Conservation (phyloP, 2,797 vertebrate genomes). For the Ibycter americanus region DNA sequence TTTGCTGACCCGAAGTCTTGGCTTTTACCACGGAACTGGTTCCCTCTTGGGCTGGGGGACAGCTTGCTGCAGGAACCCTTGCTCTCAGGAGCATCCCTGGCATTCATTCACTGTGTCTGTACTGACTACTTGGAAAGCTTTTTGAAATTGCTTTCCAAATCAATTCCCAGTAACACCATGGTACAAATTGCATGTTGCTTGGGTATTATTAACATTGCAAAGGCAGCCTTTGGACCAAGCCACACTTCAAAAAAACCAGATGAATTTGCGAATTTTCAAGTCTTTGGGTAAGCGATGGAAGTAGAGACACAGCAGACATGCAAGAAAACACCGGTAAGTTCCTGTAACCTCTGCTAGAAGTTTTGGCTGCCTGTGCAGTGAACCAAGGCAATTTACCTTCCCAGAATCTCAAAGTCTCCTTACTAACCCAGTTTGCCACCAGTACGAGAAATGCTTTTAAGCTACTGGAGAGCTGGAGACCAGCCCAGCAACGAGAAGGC, state of each 20-base stretch:
- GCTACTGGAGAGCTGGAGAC: background rate
- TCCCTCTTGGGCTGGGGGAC: background rate
- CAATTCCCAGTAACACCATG: background rate
- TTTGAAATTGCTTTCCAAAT: background rate
- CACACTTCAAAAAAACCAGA: rapidly evolving
- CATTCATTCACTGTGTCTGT: background rate
- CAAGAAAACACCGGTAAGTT: background rate
- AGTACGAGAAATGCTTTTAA: background rate
- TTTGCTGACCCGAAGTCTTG: background rate
- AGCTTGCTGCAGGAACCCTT: background rate
- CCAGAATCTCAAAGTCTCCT: background rate
- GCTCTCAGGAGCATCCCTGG: background rate
- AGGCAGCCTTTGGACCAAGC: background rate
- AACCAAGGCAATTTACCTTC: background rate
- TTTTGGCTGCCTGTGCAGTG: background rate
- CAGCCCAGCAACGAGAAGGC: background rate
- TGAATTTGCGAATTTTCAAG: background rate
- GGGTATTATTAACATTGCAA: background rate
- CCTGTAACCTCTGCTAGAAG: background rate
- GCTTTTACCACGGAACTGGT: background rate
- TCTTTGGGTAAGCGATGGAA: background rate
- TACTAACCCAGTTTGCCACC: background rate
- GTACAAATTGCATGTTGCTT: background rate
- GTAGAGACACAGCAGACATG: background rate
- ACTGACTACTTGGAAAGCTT: background rate